These are phyloP conservation scores for Jordanella pulchra DNA, from an alignment of 2,797 vertebrate genomes.

Conservation along the genomic window DNA sequence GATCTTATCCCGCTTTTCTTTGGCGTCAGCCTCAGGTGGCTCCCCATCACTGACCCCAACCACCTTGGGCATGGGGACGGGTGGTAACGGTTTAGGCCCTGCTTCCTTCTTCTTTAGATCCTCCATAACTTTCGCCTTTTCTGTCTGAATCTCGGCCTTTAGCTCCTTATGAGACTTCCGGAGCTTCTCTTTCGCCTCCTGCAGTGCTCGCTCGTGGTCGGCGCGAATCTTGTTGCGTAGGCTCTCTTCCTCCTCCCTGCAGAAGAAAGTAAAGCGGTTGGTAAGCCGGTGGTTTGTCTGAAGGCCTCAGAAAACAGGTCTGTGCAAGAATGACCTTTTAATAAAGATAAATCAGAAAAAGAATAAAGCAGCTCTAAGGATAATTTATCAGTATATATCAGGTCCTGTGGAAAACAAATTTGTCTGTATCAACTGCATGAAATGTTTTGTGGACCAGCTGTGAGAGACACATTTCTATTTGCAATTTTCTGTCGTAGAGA, in stretches of 20 bases:
- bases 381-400: neutral
- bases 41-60: constrained; percentile 91
- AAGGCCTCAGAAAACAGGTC: neutral
- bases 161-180: constrained; percentile 94
- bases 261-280: constrained; percentile 6
- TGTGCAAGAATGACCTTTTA: neutral
- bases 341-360: neutral
- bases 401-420: neutral
- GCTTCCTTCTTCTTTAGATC: constrained; percentile 89
- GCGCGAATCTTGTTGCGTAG: constrained; percentile 96
- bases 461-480: neutral
- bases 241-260: constrained; percentile 96
- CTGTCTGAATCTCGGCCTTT: constrained; percentile 95
- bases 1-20: constrained; percentile 95
- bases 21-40: constrained; percentile 85
- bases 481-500: neutral
- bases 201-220: constrained; percentile 94
- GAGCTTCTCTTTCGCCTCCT: constrained; percentile 98
- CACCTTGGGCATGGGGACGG: constrained; percentile 91
- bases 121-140: constrained; percentile 91
- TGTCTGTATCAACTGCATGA: neutral
- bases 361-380: neutral
- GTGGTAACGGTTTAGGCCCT: constrained; percentile 86
- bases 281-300: neutral
- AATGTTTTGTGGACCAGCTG: neutral